Base-by-base conservation (phyloP, 2,113 vertebrate species). In the Galeopterus variegatus region DNA sequence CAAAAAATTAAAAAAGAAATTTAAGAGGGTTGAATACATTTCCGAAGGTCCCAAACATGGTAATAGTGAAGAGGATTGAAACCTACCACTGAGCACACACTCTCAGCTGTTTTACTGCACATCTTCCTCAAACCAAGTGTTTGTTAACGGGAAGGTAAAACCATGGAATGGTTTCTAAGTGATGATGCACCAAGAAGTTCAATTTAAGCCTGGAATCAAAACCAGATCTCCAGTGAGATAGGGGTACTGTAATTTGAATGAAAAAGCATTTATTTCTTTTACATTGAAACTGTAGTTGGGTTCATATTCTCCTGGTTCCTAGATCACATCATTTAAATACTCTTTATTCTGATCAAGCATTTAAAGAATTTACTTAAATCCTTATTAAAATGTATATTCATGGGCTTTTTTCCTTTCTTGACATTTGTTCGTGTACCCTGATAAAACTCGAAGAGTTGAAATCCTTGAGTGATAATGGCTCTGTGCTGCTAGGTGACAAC, bases 311-410 rank as follows among this genome's bases (percentile, higher is more conserved):
- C 19, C 83, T 33, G 50, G 14, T 73, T 82, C 36, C n/a, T 50
- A 65, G 52, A 13, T 64, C 18, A 81, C 1, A 23, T 79, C 24
- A 52, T 56, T 81, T 75, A 86, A 92, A 83, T 48, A 73, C 76
- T 58, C 41, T 79, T 26, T 79, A 28, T 62, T 91, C n/a, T 88
- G 50, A 86, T 88, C 9, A 60, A 86, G 28, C 18, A 70, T 93
- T 94, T 86, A 26, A 86, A 94, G 26, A 79, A 65, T 62, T 95
- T 72, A 41, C 31, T 69, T 56, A n/a, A 56, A 48, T 87, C 93
- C 50, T 18, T 93, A 17, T 89, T 50, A 70, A 94, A 93, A 60
- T 0, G 0, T 15, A 5, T 19, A 52, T 17, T 58, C n/a, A 28
- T 48, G 81, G 26, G 64, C 12, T 92, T 91, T 88, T 41, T 87